These are phyloP conservation scores for Drosophila nasuta DNA, from an alignment of 1,140 invertebrate genomes.

Conservation along the genomic window DNA sequence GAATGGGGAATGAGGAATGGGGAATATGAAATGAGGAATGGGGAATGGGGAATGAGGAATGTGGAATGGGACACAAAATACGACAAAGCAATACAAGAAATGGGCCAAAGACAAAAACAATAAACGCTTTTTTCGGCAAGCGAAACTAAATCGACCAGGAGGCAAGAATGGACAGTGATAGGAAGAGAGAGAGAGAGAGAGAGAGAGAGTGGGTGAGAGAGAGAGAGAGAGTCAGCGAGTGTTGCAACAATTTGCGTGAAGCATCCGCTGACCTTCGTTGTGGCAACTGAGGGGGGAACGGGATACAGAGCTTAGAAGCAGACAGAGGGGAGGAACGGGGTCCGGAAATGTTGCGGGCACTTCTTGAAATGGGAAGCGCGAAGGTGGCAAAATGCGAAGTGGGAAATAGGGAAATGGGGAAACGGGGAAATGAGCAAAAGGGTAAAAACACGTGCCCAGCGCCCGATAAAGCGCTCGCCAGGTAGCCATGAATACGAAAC, in stretches of 20 bases:
- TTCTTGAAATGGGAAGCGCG: constrained; percentile 38
- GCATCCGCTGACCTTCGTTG: constrained; percentile 45
- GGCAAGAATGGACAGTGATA: too few relatives aligned
- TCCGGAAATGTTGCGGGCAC: constrained; percentile 48
- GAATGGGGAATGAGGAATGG: background rate
- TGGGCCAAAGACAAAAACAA: constrained; percentile 33
- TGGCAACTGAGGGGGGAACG: background rate
- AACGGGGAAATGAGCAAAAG: background rate
- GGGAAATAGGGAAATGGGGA: constrained; percentile 8
- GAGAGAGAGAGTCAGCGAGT: background rate
- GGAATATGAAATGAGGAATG: background rate
- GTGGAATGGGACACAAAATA: background rate
- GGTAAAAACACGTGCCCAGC: constrained; percentile 30
- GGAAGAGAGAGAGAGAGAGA: too few relatives aligned
- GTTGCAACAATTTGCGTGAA: constrained; percentile 49
- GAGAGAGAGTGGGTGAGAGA: too few relatives aligned
- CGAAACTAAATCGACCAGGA: constrained; percentile 1
- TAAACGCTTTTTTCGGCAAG: background rate
- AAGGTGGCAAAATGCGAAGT: background rate
- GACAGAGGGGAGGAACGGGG: background rate
- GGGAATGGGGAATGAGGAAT: constrained; percentile 1
- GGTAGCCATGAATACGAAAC: constrained; percentile 51
- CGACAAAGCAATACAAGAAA: constrained; percentile 9
- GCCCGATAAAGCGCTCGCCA: constrained; percentile 45
- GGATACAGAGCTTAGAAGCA: too few relatives aligned